Evolutionary conservation across 2,888 invertebrate genomes (phyloP).

Genomic region (Cantharis rustica): DNA sequence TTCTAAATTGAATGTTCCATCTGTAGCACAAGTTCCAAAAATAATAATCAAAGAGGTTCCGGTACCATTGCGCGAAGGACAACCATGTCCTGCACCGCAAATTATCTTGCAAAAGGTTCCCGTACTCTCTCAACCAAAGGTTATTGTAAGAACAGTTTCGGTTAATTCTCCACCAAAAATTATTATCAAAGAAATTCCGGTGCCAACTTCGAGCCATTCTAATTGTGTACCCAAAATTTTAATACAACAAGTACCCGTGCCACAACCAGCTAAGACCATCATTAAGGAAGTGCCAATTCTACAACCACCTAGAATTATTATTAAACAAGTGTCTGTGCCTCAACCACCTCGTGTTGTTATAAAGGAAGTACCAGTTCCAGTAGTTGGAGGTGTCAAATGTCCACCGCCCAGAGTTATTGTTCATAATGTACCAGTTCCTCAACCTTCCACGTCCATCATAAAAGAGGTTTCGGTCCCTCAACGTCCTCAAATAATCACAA

Average conservation of each 20-base stretch:
- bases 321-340: slow-evolving; percentile 2
- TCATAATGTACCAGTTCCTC: slow-evolving; percentile 11
- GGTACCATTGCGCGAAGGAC: neutral
- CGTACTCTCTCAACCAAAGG: slow-evolving; percentile 7
- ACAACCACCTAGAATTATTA: neutral
- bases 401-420: slow-evolving; percentile 1
- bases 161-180: slow-evolving; percentile 12
- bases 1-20: neutral
- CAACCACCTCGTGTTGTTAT: neutral
- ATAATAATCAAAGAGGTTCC: slow-evolving; percentile 12
- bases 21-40: neutral
- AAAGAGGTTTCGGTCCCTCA: slow-evolving; percentile 15
- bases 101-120: slow-evolving; percentile 9
- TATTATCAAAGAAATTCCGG: slow-evolving; percentile 6
- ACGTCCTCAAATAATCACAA: neutral
- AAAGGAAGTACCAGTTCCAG: neutral
- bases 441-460: slow-evolving; percentile 5
- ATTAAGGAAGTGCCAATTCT: neutral
- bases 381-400: neutral
- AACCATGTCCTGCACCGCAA: neutral
- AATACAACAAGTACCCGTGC: slow-evolving; percentile 8
- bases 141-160: slow-evolving; percentile 12
- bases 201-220: neutral
- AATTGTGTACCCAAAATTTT: neutral
- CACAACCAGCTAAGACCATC: neutral